Conservation (phyloP, 53 echinoderm and acorn worm species). For the Echinometra lucunter region DNA sequence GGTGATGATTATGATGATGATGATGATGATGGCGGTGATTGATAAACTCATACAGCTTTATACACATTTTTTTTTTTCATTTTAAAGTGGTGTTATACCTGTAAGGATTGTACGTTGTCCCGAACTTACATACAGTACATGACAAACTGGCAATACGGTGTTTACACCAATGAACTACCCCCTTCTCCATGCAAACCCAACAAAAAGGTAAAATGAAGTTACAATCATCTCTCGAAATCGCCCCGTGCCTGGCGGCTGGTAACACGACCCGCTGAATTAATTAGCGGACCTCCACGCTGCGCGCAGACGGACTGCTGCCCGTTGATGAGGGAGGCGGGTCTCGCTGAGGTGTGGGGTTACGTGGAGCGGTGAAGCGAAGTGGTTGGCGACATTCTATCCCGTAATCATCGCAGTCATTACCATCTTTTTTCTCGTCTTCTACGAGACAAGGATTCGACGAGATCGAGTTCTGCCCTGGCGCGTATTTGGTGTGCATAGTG, state of each 20-base stretch:
- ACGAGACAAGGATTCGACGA: not conserved
- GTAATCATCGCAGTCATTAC: constrained; percentile 12
- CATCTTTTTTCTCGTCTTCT: not conserved
- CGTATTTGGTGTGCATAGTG: not conserved
- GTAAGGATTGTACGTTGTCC: too few species aligned
- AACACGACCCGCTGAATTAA: constrained; percentile 55
- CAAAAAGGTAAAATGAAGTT: not conserved
- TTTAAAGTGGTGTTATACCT: too few species aligned
- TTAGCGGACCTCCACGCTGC: constrained; percentile 24
- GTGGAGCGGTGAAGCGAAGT: constrained; percentile 22
- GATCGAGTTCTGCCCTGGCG: not conserved
- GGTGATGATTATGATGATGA: too few species aligned
- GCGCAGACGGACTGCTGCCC: constrained; percentile 32
- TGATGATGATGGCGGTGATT: too few species aligned
- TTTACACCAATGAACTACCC: not conserved
- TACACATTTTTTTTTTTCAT: too few species aligned
- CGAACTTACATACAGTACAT: too few species aligned
- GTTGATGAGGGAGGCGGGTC: constrained; percentile 53
- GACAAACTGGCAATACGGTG: not conserved
- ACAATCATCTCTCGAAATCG: constrained; percentile 17
- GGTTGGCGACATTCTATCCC: constrained; percentile 13
- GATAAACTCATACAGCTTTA: too few species aligned
- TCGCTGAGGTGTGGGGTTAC: constrained; percentile 8
- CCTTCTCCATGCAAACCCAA: not conserved
- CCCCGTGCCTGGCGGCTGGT: constrained; percentile 2